These are phyloP conservation scores for Busseola fusca DNA, from an alignment of 2,888 invertebrate species.

Conservation along the genomic window DNA sequence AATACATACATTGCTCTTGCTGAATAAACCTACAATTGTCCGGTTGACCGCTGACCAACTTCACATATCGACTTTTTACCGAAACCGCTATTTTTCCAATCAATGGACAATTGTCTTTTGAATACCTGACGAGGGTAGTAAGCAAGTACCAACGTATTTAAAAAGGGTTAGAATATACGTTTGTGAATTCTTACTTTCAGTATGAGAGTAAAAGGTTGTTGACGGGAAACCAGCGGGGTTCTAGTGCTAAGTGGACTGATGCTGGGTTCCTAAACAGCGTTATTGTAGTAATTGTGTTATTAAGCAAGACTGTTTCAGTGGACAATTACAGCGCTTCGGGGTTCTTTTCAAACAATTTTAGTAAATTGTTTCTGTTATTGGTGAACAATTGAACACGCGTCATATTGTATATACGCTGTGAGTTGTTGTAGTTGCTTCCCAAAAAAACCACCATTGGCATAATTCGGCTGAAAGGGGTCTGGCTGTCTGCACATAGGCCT, in stretches of 20 bases:
- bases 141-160: background rate
- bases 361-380: background rate
- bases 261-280: constrained; percentile 42
- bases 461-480: background rate
- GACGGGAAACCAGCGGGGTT: constrained; percentile 37
- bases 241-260: constrained; percentile 37
- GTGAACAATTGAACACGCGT: background rate
- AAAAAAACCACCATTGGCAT: background rate
- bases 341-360: background rate
- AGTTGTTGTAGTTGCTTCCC: background rate
- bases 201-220: constrained; percentile 27
- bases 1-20: background rate
- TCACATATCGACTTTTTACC: background rate
- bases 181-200: background rate
- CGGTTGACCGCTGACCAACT: background rate
- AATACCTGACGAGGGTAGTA: constrained; percentile 3
- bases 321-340: constrained; percentile 14
- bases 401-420: background rate
- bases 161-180: constrained; percentile 3
- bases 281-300: constrained; percentile 36
- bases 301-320: constrained; percentile 17
- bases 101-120: constrained; percentile 5
- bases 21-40: background rate
- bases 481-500: background rate
- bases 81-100: constrained; percentile 20